Conservation (phyloP, 2,797 vertebrate genomes). For the Protosalanx chinensis region DNA sequence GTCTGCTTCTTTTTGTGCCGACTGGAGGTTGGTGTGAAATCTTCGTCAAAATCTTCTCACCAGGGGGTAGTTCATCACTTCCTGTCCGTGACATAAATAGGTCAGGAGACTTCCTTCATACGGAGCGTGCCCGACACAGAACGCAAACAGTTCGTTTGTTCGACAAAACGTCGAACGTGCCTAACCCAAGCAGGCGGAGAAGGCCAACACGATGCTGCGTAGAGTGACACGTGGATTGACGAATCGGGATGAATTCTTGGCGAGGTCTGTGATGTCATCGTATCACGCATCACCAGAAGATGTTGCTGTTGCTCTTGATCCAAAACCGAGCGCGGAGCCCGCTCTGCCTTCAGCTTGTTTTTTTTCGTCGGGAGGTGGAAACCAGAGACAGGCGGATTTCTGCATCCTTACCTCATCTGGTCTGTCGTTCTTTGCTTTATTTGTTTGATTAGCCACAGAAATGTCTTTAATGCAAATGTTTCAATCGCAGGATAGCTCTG, state of each 20-base stretch:
- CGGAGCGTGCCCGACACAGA: neutral
- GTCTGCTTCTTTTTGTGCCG: neutral
- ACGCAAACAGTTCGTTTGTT: neutral
- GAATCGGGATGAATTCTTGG: neutral
- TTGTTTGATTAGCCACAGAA: conserved; percentile 13
- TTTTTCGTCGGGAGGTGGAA: neutral
- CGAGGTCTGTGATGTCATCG: neutral
- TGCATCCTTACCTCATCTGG: conserved; percentile 13
- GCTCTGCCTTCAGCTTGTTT: neutral
- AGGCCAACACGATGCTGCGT: neutral
- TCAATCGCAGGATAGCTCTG: neutral
- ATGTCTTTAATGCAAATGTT: conserved; percentile 9
- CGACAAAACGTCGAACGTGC: neutral
- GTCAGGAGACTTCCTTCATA: neutral
- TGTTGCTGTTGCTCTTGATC: conserved; percentile 52
- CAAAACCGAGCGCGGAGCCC: neutral
- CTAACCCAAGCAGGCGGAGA: neutral
- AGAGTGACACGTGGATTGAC: neutral
- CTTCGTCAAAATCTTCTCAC: neutral
- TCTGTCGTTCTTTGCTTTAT: conserved; percentile 27
- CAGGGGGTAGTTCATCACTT: neutral
- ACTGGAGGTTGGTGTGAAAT: neutral
- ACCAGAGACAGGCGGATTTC: neutral
- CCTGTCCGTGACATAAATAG: neutral
- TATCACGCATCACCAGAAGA: conserved; percentile 45